phyloP scores from a whole-genome alignment of 2,113 vertebrate genomes.

The Meriones unguiculatus region DNA sequence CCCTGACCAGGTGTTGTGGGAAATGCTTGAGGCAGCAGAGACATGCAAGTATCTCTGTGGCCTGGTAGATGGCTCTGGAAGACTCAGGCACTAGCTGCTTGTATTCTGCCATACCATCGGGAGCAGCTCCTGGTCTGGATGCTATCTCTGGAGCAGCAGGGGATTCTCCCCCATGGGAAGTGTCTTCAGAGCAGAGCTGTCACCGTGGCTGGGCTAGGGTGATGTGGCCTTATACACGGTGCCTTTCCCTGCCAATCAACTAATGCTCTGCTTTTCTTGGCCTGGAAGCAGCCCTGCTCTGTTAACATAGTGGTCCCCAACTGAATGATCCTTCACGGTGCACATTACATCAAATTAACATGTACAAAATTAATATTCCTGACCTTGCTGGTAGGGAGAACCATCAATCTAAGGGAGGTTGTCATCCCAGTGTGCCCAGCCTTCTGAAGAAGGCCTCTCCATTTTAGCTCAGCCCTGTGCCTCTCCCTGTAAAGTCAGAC shows the following conservation, averaged over 20 bases:
- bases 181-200: neutral
- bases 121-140: neutral
- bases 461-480: constrained; percentile 66
- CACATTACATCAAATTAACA: constrained; percentile 85
- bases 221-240: neutral
- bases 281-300: constrained; percentile 72
- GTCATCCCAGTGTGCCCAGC: neutral
- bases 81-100: neutral
- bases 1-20: neutral
- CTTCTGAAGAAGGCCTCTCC: constrained; percentile 72
- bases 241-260: neutral
- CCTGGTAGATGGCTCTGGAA: neutral
- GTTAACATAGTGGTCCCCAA: constrained; percentile 76
- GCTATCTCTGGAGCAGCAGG: constrained; percentile 27
- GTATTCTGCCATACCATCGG: neutral
- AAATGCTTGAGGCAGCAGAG: too few relatives aligned
- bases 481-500: constrained; percentile 60
- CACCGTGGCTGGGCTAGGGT: neutral
- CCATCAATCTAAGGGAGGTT: constrained; percentile 77
- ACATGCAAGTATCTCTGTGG: too few relatives aligned
- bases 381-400: constrained; percentile 84
- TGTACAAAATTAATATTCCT: constrained; percentile 86
- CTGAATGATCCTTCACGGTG: constrained; percentile 80
- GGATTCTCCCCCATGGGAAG: constrained; percentile 40
- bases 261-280: neutral